phyloP scores from a whole-genome alignment of 2,888 invertebrate genomes.

The Bimastos eiseni region DNA sequence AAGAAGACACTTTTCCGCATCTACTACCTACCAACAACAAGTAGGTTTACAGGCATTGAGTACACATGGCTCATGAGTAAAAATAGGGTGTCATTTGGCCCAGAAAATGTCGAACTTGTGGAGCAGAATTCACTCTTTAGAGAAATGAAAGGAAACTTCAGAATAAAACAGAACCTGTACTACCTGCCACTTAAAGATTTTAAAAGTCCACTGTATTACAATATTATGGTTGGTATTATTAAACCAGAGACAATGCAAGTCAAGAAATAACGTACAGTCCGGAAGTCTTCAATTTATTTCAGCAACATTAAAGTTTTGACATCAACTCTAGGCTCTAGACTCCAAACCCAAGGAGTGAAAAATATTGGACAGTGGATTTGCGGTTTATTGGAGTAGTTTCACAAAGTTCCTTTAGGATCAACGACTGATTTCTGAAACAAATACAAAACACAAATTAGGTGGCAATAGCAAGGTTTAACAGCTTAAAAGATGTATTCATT shows the following conservation, averaged over 20 bases:
- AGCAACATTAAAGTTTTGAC: background rate
- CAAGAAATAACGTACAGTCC: background rate
- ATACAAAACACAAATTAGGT: background rate
- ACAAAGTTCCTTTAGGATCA: background rate
- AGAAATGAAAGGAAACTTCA: background rate
- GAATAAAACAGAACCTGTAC: slow-evolving; percentile 1
- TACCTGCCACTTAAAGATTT: slow-evolving; percentile 15
- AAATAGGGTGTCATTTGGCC: background rate
- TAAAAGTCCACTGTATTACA: slow-evolving; percentile 16
- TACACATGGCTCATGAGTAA: slow-evolving; percentile 13
- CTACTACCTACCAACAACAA: background rate
- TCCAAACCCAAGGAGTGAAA: slow-evolving; percentile 4
- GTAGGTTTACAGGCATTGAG: slow-evolving; percentile 3
- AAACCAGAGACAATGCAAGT: background rate
- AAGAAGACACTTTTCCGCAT: slow-evolving; percentile 1
- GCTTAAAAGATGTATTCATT: too few relatives aligned
- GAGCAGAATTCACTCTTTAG: background rate
- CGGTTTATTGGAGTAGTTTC: background rate
- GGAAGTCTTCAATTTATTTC: background rate
- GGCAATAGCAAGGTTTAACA: too few relatives aligned
- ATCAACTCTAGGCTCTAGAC: background rate
- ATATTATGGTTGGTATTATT: slow-evolving; percentile 9
- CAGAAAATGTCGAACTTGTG: slow-evolving; percentile 17
- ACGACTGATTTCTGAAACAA: slow-evolving; percentile 13
- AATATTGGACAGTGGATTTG: background rate